Conservation (phyloP, 2,888 invertebrate species). For the Drosophila hamatofila region DNA sequence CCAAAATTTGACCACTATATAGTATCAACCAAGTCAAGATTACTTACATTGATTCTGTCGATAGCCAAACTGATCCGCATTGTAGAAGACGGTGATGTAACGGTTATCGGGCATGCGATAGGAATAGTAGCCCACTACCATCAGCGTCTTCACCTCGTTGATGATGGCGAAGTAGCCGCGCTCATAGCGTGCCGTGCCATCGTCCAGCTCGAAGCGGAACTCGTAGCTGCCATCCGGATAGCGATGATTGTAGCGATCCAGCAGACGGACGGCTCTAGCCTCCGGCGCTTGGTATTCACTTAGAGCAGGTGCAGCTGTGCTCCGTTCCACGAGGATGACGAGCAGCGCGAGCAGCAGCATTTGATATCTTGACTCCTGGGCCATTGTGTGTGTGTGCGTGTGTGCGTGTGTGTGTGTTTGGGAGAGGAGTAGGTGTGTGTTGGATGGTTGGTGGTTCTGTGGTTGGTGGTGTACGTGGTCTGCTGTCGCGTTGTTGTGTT, state of each 20-base stretch:
- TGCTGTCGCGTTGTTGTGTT: slow-evolving; percentile 65
- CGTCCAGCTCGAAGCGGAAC: slow-evolving; percentile 81
- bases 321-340: slow-evolving; percentile 15
- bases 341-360: slow-evolving; percentile 9
- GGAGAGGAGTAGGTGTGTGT: background rate
- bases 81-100: slow-evolving; percentile 83
- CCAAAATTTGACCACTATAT: too few species aligned
- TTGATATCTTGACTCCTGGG: slow-evolving; percentile 10
- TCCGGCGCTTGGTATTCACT: background rate
- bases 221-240: slow-evolving; percentile 84
- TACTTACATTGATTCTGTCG: slow-evolving; percentile 83
- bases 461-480: slow-evolving; percentile 39
- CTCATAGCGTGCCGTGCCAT: slow-evolving; percentile 83
- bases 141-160: slow-evolving; percentile 76
- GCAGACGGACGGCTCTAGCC: slow-evolving; percentile 29
- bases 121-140: slow-evolving; percentile 83
- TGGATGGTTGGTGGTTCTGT: background rate
- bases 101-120: slow-evolving; percentile 79
- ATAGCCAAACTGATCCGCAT: slow-evolving; percentile 83
- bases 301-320: slow-evolving; percentile 40
- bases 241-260: slow-evolving; percentile 80
- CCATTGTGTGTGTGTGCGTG: slow-evolving; percentile 27
- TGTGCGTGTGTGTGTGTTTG: background rate
- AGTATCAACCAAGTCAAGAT: background rate
- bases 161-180: slow-evolving; percentile 79